These are phyloP conservation scores for Agrotis segetum DNA, from an alignment of 2,888 invertebrate species.

Conservation along the genomic window DNA sequence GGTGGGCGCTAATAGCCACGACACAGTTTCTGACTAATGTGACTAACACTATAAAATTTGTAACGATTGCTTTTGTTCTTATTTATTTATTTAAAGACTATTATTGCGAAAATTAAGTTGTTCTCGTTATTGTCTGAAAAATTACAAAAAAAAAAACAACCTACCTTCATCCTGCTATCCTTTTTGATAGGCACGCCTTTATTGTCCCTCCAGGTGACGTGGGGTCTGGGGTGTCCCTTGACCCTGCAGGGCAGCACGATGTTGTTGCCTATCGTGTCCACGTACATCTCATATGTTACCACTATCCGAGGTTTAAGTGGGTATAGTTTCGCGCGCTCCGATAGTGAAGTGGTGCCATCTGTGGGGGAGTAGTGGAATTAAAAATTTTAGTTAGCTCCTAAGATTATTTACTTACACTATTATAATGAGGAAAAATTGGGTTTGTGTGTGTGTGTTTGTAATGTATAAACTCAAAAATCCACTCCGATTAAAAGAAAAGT, in stretches of 20 bases:
- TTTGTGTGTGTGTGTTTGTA: too few species aligned
- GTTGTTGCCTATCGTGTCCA: slow-evolving; percentile 92
- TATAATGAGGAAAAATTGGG: too few species aligned
- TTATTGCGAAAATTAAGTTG: too few species aligned
- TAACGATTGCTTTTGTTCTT: too few species aligned
- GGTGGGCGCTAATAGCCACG: too few species aligned
- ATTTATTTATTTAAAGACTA: too few species aligned
- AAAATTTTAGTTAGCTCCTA: not conserved
- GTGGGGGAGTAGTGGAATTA: slow-evolving; percentile 57
- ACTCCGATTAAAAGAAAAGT: too few species aligned
- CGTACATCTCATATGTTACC: slow-evolving; percentile 89
- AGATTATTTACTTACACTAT: too few species aligned
- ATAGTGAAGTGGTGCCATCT: slow-evolving; percentile 76
- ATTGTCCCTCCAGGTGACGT: slow-evolving; percentile 92
- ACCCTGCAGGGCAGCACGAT: slow-evolving; percentile 93
- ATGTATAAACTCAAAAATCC: too few species aligned
- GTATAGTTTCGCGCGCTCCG: slow-evolving; percentile 84
- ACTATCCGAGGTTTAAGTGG: slow-evolving; percentile 89
- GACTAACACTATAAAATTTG: too few species aligned
- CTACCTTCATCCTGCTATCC: slow-evolving; percentile 90
- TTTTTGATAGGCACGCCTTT: slow-evolving; percentile 89
- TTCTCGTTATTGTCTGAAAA: too few species aligned
- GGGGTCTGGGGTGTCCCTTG: slow-evolving; percentile 92
- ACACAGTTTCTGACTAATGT: too few species aligned
- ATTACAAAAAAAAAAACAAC: not conserved